Conservation (phyloP, 2,888 invertebrate genomes). For the Volucella inflata region DNA sequence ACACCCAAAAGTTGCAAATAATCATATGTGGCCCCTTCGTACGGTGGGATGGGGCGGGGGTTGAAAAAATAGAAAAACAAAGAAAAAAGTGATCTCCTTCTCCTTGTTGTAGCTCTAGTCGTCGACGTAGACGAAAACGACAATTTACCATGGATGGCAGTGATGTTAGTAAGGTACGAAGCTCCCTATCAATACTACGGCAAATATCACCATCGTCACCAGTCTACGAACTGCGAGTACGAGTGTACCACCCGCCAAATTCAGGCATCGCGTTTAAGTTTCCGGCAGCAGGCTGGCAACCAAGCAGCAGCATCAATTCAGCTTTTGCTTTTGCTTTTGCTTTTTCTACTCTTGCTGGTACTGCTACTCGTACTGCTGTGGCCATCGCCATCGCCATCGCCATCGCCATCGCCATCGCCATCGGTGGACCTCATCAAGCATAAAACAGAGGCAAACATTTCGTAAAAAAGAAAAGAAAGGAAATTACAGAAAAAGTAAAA, state of each 20-base stretch:
- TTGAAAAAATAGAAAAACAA: slow-evolving; percentile 28
- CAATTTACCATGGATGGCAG: slow-evolving; percentile 42
- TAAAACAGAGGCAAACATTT: slow-evolving; percentile 74
- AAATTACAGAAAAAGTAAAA: slow-evolving; percentile 72
- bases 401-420: slow-evolving; percentile 62
- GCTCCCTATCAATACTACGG: slow-evolving; percentile 56
- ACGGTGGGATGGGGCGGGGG: too few species aligned
- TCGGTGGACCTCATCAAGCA: slow-evolving; percentile 75
- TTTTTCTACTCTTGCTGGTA: too few species aligned
- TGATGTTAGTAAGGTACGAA: slow-evolving; percentile 47
- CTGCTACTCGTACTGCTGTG: background rate
- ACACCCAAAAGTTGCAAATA: slow-evolving; percentile 41
- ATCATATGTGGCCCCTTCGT: slow-evolving; percentile 42
- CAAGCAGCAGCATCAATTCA: slow-evolving; percentile 66
- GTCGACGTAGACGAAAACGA: slow-evolving; percentile 44
- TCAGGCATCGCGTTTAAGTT: slow-evolving; percentile 68
- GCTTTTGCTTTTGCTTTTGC: slow-evolving; percentile 59
- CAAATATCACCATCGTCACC: slow-evolving; percentile 33
- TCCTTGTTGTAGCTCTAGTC: slow-evolving; percentile 3
- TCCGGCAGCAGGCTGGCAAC: slow-evolving; percentile 66
- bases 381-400: background rate
- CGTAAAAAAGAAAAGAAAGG: slow-evolving; percentile 47
- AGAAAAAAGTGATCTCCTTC: slow-evolving; percentile 3
- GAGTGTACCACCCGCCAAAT: slow-evolving; percentile 31
- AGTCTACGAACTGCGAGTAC: slow-evolving; percentile 12